phyloP scores from a whole-genome alignment of 53 echinoderm and acorn worm species.

The Patiria pectinifera region DNA sequence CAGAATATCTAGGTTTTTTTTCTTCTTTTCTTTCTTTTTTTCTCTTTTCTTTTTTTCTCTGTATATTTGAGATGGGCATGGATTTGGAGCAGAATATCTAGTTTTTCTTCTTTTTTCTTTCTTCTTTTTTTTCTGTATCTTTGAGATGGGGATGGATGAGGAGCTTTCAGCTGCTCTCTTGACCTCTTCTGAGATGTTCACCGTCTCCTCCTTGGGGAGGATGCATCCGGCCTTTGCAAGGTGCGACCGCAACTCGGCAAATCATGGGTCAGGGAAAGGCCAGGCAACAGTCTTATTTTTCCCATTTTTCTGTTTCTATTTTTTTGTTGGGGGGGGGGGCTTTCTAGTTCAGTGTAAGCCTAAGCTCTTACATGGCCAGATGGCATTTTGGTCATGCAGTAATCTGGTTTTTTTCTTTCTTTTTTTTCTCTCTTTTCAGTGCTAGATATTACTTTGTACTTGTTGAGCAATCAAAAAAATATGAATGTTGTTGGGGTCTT shows the following conservation, averaged over 20 bases:
- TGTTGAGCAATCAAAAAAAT: too few relatives aligned
- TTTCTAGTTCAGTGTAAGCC: too few relatives aligned
- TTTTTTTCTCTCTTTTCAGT: too few relatives aligned
- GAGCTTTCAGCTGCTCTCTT: constrained; percentile 27
- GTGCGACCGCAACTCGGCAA: not conserved
- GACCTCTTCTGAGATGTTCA: constrained; percentile 12
- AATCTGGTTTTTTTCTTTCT: too few relatives aligned
- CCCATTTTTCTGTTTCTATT: not conserved
- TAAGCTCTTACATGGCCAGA: too few relatives aligned
- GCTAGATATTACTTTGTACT: too few relatives aligned
- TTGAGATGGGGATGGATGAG: not conserved
- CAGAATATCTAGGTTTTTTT: not conserved
- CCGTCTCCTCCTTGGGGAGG: constrained; percentile 6
- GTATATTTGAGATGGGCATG: not conserved
- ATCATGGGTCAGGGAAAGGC: not conserved
- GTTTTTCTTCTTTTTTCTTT: not conserved
- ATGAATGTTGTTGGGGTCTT: too few relatives aligned
- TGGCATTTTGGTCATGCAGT: too few relatives aligned
- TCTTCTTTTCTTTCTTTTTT: not conserved
- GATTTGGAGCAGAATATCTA: not conserved
- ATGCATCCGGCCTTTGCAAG: constrained; percentile 20
- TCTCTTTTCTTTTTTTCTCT: not conserved
- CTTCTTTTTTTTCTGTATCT: not conserved
- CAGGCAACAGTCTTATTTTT: not conserved
- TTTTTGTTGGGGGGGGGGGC: not conserved